Evolutionary conservation across 1,140 invertebrate genomes (phyloP).

Genomic region (Ptiloglossa arizonensis): DNA sequence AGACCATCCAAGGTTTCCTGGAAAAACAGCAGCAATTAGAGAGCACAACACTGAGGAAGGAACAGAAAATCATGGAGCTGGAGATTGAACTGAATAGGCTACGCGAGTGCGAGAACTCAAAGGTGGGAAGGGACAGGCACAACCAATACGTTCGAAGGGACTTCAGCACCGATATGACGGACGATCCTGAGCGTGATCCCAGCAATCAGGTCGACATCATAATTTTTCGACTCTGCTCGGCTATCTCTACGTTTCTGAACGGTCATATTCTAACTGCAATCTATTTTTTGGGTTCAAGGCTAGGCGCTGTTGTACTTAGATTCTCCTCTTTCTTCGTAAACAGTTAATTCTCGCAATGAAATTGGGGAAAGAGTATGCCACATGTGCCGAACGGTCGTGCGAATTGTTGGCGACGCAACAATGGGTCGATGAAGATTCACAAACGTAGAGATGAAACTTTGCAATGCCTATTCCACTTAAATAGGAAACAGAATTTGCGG

Average conservation of each 20-base stretch:
- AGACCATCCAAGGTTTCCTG: slow-evolving; percentile 78
- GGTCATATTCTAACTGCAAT: slow-evolving; percentile 21
- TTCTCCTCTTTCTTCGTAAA: not conserved
- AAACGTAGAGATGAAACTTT: slow-evolving; percentile 50
- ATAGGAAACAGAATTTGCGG: not conserved
- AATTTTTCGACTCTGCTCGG: slow-evolving; percentile 44
- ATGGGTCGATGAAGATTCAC: slow-evolving; percentile 3
- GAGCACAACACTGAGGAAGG: slow-evolving; percentile 71
- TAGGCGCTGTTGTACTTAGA: not conserved
- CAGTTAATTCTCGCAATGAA: not conserved
- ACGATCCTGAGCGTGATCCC: slow-evolving; percentile 72
- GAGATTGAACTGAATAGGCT: slow-evolving; percentile 73
- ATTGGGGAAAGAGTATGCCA: not conserved
- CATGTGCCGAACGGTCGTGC: not conserved
- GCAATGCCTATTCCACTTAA: slow-evolving; percentile 1
- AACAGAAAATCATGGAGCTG: slow-evolving; percentile 69
- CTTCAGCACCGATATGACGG: slow-evolving; percentile 58
- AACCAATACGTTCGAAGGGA: slow-evolving; percentile 58
- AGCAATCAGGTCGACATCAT: slow-evolving; percentile 75
- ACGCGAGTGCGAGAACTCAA: slow-evolving; percentile 49
- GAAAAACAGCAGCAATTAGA: slow-evolving; percentile 70
- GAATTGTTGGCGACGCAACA: not conserved
- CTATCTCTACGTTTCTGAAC: slow-evolving; percentile 51
- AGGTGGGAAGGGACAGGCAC: slow-evolving; percentile 35
- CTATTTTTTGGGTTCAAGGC: not conserved